Evolutionary conservation across 2,888 invertebrate species (phyloP).

Genomic region (Esperia sulphurella): DNA sequence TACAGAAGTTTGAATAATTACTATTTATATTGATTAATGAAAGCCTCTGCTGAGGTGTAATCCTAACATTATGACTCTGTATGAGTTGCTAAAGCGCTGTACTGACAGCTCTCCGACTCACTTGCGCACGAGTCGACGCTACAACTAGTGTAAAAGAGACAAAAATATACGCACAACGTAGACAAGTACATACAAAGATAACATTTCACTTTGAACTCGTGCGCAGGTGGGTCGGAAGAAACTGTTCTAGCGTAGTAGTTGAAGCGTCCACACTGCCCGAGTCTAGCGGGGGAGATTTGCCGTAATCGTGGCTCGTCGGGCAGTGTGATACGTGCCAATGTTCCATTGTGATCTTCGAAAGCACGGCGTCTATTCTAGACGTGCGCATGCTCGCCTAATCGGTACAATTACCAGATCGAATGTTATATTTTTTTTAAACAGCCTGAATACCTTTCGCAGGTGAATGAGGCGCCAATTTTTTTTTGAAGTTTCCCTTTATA

Average conservation of each 20-base stretch:
- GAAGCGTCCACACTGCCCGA: not conserved
- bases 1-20: conserved; percentile 72
- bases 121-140: conserved; percentile 22
- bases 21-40: conserved; percentile 72
- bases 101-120: conserved; percentile 31
- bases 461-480: conserved; percentile 47
- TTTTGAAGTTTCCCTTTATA: conserved; percentile 20
- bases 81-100: conserved; percentile 16
- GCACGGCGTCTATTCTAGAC: conserved; percentile 31
- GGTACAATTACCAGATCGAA: conserved; percentile 26
- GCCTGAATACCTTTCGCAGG: conserved; percentile 32
- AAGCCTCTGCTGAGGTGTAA: conserved; percentile 53
- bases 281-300: too few relatives aligned
- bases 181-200: not conserved
- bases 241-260: not conserved
- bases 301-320: not conserved
- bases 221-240: conserved; percentile 26
- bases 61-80: conserved; percentile 29
- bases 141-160: conserved; percentile 3
- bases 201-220: conserved; percentile 18
- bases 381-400: conserved; percentile 28
- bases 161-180: conserved; percentile 1
- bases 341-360: conserved; percentile 25
- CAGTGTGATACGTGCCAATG: too few relatives aligned
- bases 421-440: conserved; percentile 26